A percentile compares a stretch with the other conserved stretches of the same genome.
These are phyloP conservation scores for Scaeva pyrastri DNA, from an alignment of 2,888 invertebrate genomes.

Conservation along the genomic window DNA sequence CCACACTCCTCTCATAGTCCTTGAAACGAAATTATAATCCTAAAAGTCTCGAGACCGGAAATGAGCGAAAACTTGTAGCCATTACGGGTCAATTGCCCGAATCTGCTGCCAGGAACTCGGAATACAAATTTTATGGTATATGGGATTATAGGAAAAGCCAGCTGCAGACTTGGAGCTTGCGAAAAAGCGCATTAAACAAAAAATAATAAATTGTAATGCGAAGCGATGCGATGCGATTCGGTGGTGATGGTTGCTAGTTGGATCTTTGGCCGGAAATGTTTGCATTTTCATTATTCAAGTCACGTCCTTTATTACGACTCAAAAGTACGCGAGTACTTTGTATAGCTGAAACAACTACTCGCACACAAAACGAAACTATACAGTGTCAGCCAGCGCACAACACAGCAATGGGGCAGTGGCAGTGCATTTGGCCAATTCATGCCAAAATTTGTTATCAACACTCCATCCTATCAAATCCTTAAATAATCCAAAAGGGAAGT, in stretches of 20 bases:
- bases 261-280: slow-evolving; percentile 26
- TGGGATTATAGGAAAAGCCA: background rate
- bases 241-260: slow-evolving; percentile 12
- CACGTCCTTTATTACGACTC: slow-evolving; percentile 67
- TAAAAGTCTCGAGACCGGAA: slow-evolving; percentile 30
- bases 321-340: too few relatives aligned
- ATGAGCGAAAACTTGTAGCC: slow-evolving; percentile 58
- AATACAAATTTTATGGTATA: slow-evolving; percentile 36
- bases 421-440: slow-evolving; percentile 73
- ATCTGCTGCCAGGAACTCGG: slow-evolving; percentile 68
- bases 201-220: background rate
- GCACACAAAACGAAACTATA: slow-evolving; percentile 26
- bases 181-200: slow-evolving; percentile 25
- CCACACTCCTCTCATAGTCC: background rate
- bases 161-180: slow-evolving; percentile 2
- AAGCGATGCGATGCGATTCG: background rate
- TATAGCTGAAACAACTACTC: slow-evolving; percentile 13
- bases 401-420: slow-evolving; percentile 55
- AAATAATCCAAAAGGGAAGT: slow-evolving; percentile 49
- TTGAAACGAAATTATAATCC: slow-evolving; percentile 36
- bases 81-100: slow-evolving; percentile 74
- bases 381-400: slow-evolving; percentile 31
- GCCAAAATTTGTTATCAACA: slow-evolving; percentile 72
- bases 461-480: slow-evolving; percentile 22
- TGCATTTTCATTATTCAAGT: slow-evolving; percentile 65